Evolutionary conservation across 2,888 invertebrate species (phyloP), one percentile per base, ranked within the genome.

Genomic region (Neuroscelio doddi): DNA sequence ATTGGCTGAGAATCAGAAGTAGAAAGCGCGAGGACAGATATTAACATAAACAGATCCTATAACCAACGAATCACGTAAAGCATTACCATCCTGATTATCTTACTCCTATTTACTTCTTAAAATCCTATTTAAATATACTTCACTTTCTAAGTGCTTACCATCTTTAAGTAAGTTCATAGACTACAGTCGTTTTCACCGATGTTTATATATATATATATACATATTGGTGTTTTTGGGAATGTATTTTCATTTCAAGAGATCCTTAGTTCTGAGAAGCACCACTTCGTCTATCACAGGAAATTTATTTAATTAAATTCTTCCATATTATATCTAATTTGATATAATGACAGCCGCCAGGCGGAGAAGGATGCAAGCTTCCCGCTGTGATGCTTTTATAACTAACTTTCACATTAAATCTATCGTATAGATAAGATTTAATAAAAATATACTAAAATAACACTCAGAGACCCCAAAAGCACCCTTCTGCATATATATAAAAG

Each of bases 1-100:
- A 30, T 24, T 46, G 34, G 34, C 29, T 29, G 34, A 36, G 36
- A 30, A 41, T 39, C 49, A 45, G 34, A 24, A 27, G 21, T 17
- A 32, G 44, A 39, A 39, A 49, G 34, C 42, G 63, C 62, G 58
- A 68, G 70, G 73, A 72, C 70, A 72, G 76, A 74, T 77, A 79
- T 79, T 77, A 79, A 78, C 78, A 75, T 79, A 78, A 79, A 74
- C 77, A 77, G 78, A 77, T 78, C 76, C 70, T 78, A 70, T 74
- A 77, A 71, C 66, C 71, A 65, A 66, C 76, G 69, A 76, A 76
- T 76, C 79, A 79, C 78, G 78, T 77, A 77, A 70, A 72, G 73
- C 74, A 75, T 79, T 79, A 79, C 77, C 77, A 77, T 79, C 77
- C 74, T 77, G 79, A 79, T 79, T 77, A 79, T 79, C 79, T 73